Base-by-base conservation (phyloP, 2,888 invertebrate genomes). In the Scaptodrosophila latifasciaeformis region DNA sequence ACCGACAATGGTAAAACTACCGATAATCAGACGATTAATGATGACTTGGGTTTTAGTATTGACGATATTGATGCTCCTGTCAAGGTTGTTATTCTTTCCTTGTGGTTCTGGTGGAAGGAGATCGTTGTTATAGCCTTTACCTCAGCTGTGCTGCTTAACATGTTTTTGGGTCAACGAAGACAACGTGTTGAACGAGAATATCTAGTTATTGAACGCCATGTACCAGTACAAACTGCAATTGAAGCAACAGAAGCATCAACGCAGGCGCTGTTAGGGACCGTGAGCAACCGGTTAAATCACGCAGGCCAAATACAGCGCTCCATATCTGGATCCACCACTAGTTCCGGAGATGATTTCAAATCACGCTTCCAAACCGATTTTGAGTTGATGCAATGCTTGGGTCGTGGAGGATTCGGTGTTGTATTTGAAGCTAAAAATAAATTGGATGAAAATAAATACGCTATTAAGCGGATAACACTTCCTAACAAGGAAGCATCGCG, bases 391-490 rank as follows among this genome's bases (percentile, higher is more conserved):
- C 88, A 91, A 59, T 93, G 94, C 67, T 87, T 96, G 12, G 96
- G 96, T 0, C 90, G 90, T 70, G 99, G 99, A 15, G 99, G 98
- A 0, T 99, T 97, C 86, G 99, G 99, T 0, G 92, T 98, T 1
- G 99, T 99, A 0, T 98, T 98, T 84, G 95, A 97, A 84, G 97
- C 95, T 0, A 91, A 90, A 82, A 97, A 98, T 85, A 96, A 95
- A 84, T 91, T 97, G 52, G 99, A 99, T 83, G 96, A 97, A 77
- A 93, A 95, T 69, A 91, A 91, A 57, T 99, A 99, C 86, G 99
- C 99, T 4, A 92, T 99, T 0, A 99, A 99, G 87, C 89, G 98
- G 77, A 97, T 98, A 49, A 91, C 93, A 0, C 86, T 99, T 51
- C 95, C 96, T 1, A 92, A 90, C 83, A 95, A 95, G 74, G 90